These are phyloP conservation scores for Cephalopholis sonnerati DNA, from an alignment of 2,113 vertebrate species.

Conservation along the genomic window DNA sequence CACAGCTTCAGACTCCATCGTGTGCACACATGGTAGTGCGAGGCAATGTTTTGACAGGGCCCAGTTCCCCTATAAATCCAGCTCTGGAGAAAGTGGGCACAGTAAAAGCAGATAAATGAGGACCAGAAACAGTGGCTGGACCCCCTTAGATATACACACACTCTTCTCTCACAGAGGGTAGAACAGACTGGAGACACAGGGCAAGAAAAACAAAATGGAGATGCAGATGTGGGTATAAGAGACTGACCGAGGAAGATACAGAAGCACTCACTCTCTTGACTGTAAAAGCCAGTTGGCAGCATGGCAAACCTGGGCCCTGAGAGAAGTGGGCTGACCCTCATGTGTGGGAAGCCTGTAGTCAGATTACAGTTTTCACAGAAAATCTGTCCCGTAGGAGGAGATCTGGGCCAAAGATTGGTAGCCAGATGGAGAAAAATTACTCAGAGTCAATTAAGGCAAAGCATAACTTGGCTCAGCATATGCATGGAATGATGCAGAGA, in stretches of 20 bases:
- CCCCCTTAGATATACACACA: not conserved
- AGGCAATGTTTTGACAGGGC: constrained; percentile 45
- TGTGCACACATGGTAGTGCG: constrained; percentile 35
- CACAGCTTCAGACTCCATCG: constrained; percentile 25
- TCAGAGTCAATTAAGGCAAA: constrained; percentile 57
- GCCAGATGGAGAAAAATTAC: constrained; percentile 58
- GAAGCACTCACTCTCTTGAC: not conserved
- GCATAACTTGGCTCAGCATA: constrained; percentile 46
- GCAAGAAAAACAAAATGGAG: constrained; percentile 15
- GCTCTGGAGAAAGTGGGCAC: constrained; percentile 59
- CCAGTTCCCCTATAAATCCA: constrained; percentile 65
- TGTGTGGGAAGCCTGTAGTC: constrained; percentile 32
- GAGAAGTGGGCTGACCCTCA: constrained; percentile 28
- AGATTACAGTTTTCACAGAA: constrained; percentile 53
- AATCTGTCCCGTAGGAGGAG: constrained; percentile 66
- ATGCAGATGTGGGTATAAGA: constrained; percentile 34
- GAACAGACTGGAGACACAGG: constrained; percentile 19
- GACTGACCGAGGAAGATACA: not conserved
- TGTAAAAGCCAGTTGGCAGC: constrained; percentile 8
- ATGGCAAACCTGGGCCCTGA: constrained; percentile 3
- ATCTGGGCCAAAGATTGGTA: constrained; percentile 56
- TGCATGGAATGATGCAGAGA: constrained; percentile 16
- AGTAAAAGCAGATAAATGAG: constrained; percentile 65
- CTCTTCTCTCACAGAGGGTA: not conserved
- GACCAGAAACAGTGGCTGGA: constrained; percentile 51